These are phyloP conservation scores for Oscheius sp. DNA, from an alignment of 2,888 invertebrate species.

Conservation along the genomic window DNA sequence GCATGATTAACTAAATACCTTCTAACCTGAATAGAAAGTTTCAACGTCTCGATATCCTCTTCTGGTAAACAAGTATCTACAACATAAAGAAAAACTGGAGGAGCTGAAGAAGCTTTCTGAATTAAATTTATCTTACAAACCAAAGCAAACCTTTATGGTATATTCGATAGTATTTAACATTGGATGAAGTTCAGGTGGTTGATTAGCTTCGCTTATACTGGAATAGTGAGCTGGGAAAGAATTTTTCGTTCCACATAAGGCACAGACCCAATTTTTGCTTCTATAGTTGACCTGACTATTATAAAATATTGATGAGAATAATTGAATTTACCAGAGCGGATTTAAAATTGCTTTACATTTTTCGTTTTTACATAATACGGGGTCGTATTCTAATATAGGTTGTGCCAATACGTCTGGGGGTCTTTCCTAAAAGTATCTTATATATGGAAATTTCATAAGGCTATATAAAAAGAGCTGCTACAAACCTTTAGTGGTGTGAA, in stretches of 20 bases:
- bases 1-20: conserved; percentile 70
- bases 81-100: conserved; percentile 92
- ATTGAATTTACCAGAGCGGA: not conserved
- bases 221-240: conserved; percentile 99
- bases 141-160: conserved; percentile 79
- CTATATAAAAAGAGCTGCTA: not conserved
- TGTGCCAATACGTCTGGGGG: conserved; percentile 72
- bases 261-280: conserved; percentile 97
- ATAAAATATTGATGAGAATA: not conserved
- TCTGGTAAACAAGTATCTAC: conserved; percentile 94
- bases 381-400: conserved; percentile 96
- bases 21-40: conserved; percentile 71
- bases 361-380: conserved; percentile 90
- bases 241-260: conserved; percentile 97
- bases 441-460: too few species aligned
- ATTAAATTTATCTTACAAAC: conserved; percentile 32
- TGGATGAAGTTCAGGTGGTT: conserved; percentile 95
- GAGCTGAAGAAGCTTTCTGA: conserved; percentile 86
- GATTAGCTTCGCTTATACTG: conserved; percentile 95
- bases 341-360: conserved; percentile 83
- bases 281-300: conserved; percentile 79
- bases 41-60: conserved; percentile 92
- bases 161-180: conserved; percentile 98
- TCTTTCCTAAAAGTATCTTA: conserved; percentile 16
- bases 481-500: conserved; percentile 77